Evolutionary conservation across 2,113 vertebrate genomes (phyloP).

Genomic region (Neotoma lepida): DNA sequence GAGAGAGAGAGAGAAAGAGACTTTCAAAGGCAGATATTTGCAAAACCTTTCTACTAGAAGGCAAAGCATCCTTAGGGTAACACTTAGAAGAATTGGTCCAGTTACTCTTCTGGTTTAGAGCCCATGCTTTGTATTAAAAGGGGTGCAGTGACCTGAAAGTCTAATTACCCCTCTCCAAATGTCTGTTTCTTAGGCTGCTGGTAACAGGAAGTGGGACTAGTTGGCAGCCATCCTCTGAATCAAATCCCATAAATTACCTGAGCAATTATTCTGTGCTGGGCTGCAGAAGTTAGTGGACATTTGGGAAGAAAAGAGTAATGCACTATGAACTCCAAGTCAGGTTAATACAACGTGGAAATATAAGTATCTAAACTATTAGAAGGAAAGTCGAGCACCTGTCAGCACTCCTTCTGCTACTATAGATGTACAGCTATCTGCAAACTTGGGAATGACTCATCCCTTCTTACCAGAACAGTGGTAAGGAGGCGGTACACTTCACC

Average conservation of each 20-base stretch:
- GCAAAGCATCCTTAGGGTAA: slow-evolving; percentile 1
- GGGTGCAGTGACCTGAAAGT: slow-evolving; percentile 23
- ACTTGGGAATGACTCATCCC: neutral
- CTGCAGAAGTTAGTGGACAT: slow-evolving; percentile 32
- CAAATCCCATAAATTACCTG: slow-evolving; percentile 2
- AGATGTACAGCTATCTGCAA: neutral
- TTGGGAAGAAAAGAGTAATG: slow-evolving; percentile 26
- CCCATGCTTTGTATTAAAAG: slow-evolving; percentile 49
- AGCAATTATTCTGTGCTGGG: neutral
- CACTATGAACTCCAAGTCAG: slow-evolving; percentile 3
- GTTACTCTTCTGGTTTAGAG: neutral
- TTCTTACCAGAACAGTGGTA: neutral
- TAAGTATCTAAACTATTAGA: neutral
- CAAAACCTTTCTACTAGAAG: neutral
- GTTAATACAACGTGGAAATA: slow-evolving; percentile 27
- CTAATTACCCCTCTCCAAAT: neutral
- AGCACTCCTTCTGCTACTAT: neutral
- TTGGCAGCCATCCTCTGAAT: slow-evolving; percentile 22
- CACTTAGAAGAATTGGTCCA: neutral
- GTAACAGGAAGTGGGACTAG: neutral
- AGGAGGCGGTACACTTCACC: neutral
- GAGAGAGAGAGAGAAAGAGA: neutral
- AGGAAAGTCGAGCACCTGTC: neutral
- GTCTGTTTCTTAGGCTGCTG: neutral
- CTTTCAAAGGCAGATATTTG: neutral